A percentile compares a stretch with the other conserved stretches of the same genome.
phyloP scores from a whole-genome alignment of 2,113 vertebrate genomes.

The Oreochromis aureus region DNA sequence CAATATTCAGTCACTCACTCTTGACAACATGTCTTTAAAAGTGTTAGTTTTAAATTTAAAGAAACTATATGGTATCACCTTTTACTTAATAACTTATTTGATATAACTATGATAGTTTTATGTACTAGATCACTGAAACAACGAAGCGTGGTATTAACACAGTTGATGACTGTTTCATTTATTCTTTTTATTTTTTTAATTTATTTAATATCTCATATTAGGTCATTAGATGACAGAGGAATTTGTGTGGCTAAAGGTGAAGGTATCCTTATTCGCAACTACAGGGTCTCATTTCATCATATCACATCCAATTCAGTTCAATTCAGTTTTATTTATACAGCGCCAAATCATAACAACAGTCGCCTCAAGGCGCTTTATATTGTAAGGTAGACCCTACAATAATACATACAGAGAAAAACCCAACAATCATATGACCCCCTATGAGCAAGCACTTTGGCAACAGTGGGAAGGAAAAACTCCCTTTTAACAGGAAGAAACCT shows the following conservation, averaged over 20 bases:
- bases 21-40: background rate
- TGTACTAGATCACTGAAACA: background rate
- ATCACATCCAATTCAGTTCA: background rate
- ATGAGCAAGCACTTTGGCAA: no score
- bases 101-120: background rate
- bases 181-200: background rate
- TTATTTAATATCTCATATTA: background rate
- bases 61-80: background rate
- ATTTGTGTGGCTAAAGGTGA: background rate
- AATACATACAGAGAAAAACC: no score
- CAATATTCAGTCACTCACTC: background rate
- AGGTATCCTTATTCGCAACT: background rate
- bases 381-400: no score
- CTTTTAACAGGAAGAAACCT: no score
- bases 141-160: background rate
- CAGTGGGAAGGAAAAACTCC: no score
- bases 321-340: accelerated
- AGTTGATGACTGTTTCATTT: background rate
- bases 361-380: no score
- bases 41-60: background rate
- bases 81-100: background rate
- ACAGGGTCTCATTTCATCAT: background rate
- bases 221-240: background rate
- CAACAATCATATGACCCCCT: no score
- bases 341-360: no score